Base-by-base conservation (phyloP, 2,797 vertebrate genomes). In the Phrynocephalus forsythii region DNA sequence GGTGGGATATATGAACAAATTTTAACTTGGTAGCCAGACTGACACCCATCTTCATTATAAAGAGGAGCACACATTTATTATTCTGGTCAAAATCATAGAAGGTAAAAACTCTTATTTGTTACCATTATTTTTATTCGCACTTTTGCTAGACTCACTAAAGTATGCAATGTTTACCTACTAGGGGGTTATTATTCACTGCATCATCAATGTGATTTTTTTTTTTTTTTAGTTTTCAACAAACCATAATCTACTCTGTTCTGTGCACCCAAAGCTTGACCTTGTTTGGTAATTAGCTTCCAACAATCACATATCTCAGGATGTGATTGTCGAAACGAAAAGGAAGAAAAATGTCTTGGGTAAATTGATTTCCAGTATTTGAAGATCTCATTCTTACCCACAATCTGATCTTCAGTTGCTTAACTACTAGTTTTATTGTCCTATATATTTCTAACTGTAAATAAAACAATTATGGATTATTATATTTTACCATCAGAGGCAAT, bases 331-430 rank as follows among this genome's bases (percentile, higher is more conserved):
- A 93, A 89, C 85, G 16, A 90, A 91, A 93, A 86, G 71, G 67
- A 89, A 81, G 87, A 38, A 0, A 0, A 0, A 0, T 85, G 84
- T 85, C 86, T 90, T 72, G 86, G 84, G 86, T 91, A 92, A 93
- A 90, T 56, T 5, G 30, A 0, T 63, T 79, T 67, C 18, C 80
- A 66, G 3, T 13, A 22, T 79, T 88, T 90, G 88, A 79, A 86
- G 82, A 87, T 38, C 88, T 90, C 83, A 90, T 91, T 91, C 83
- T 72, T 86, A 79, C 13, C 82, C 28, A 79, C 66, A 26, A 52
- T 16, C 89, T 93, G 85, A 16, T 90, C 90, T 94, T 92, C 0
- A 84, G 88, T 93, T 92, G 89, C 73, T 16, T 92, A 93, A 90
- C 20, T 8, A 3, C 16, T 56, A 60, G 90, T 86, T 56, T 90